Conservation (phyloP, 1,140 invertebrate species). For the Bathynomus jamesi region DNA sequence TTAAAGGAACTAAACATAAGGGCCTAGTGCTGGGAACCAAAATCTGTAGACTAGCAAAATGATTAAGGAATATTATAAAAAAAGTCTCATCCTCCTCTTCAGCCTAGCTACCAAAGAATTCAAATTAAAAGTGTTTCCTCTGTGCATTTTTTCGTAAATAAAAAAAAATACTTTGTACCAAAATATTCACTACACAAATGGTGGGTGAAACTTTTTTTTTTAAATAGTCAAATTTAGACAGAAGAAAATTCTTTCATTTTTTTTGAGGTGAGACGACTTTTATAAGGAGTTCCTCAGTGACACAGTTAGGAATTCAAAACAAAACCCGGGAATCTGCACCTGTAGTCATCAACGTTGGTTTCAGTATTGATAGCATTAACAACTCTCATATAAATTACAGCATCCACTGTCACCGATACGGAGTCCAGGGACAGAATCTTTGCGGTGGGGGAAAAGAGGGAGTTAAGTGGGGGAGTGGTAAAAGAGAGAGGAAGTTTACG, state of each 20-base stretch:
- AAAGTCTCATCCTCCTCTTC: not conserved
- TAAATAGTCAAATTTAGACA: too few species aligned
- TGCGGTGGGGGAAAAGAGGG: slow-evolving; percentile 63
- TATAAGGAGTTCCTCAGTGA: not conserved
- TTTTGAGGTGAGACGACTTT: not conserved
- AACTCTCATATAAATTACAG: slow-evolving; percentile 51
- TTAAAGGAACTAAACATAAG: not conserved
- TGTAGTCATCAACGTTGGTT: slow-evolving; percentile 34
- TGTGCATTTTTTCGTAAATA: too few species aligned
- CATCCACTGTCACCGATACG: slow-evolving; percentile 91
- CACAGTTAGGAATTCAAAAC: not conserved
- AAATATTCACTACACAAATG: too few species aligned
- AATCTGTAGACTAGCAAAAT: not conserved
- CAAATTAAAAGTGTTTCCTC: too few species aligned
- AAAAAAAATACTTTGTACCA: too few species aligned
- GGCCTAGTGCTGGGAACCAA: not conserved
- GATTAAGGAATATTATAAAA: not conserved
- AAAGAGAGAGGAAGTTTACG: slow-evolving; percentile 73
- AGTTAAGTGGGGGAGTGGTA: slow-evolving; percentile 49
- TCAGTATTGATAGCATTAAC: slow-evolving; percentile 28
- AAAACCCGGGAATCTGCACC: slow-evolving; percentile 11
- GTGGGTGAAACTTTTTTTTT: too few species aligned
- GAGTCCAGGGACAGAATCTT: slow-evolving; percentile 73
- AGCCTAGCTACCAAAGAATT: too few species aligned
- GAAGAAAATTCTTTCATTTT: too few species aligned